Evolutionary conservation across 2,888 invertebrate genomes (phyloP), one percentile per base, ranked within the genome.

Genomic region (Leptinotarsa tumamoca): DNA sequence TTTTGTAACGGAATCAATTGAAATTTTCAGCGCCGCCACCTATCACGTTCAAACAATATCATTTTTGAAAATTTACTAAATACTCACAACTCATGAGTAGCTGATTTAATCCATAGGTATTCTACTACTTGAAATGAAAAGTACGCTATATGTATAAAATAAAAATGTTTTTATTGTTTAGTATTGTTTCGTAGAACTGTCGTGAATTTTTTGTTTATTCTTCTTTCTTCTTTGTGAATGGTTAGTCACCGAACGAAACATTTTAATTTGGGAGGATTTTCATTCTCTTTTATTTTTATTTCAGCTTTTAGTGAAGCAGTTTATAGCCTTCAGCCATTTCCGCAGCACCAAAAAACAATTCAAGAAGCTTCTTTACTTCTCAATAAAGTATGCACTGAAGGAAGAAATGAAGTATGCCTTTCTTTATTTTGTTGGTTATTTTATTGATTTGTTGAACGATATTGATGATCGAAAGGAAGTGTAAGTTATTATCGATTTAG

Each of bases 281-380:
- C n/a, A 18, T 63, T 76, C 43, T 61, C 13, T 67, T 75, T 14
- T 15, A 4, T 21, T 43, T 43, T 43, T 58, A 23, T 78, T 68
- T 56, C 43, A 78, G 78, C 66, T 75, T 23, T 66, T 78, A 27
- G 54, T 71, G 21, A 78, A 78, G 50, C 75, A 75, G 15, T 75
- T 78, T 58, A 51, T 75, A 17, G 71, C 66, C 14, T 71, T 71
- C 27, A 75, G 75, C 66, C 52, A 33, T 73, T 73, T 78, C 54
- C 68, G 68, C 43, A 33, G 18, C 10, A 54, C 71, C 13, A 72
- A 56, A 27, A 71, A 51, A 15, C 50, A 23, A 51, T 73, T 73
- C 21, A 68, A 73, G 27, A 68, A 73, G 49, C 54, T 78, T 14
- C 52, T 75, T n/a, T 73, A 66, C 50, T 71, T 78, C 51, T 54